These are phyloP conservation scores for Malurus elegans DNA, from an alignment of 2,113 vertebrate genomes.

Conservation along the genomic window DNA sequence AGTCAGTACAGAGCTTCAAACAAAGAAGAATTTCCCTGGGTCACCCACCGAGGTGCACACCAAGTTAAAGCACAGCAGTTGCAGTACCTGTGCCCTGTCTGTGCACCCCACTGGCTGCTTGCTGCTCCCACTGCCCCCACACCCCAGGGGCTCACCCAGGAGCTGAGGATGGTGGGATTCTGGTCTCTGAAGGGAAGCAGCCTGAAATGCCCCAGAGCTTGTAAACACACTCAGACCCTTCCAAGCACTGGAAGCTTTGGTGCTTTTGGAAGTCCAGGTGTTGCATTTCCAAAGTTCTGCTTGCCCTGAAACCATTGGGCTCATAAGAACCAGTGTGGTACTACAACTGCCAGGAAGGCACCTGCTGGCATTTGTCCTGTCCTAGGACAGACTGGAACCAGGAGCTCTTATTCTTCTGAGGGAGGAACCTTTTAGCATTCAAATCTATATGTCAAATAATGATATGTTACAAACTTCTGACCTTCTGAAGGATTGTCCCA, in stretches of 20 bases:
- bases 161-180: rapidly evolving
- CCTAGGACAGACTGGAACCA: neutral
- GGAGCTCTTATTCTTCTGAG: neutral
- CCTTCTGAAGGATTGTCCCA: neutral
- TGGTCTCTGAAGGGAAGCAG: neutral
- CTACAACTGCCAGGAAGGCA: neutral
- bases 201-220: neutral
- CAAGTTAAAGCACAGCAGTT: neutral
- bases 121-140: neutral
- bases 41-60: neutral
- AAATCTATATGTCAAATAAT: neutral
- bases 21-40: neutral
- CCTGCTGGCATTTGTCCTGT: neutral
- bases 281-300: rapidly evolving
- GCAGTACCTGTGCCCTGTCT: rapidly evolving
- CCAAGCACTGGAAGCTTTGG: neutral
- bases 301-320: rapidly evolving
- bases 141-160: neutral
- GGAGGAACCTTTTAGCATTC: neutral
- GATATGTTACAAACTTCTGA: neutral
- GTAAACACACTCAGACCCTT: neutral
- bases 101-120: neutral
- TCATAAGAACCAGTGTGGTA: neutral
- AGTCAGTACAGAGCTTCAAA: neutral
- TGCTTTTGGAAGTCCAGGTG: neutral